Evolutionary conservation across 2,113 vertebrate species (phyloP), one percentile per base, ranked within the genome.

Genomic region (Candoia aspera): DNA sequence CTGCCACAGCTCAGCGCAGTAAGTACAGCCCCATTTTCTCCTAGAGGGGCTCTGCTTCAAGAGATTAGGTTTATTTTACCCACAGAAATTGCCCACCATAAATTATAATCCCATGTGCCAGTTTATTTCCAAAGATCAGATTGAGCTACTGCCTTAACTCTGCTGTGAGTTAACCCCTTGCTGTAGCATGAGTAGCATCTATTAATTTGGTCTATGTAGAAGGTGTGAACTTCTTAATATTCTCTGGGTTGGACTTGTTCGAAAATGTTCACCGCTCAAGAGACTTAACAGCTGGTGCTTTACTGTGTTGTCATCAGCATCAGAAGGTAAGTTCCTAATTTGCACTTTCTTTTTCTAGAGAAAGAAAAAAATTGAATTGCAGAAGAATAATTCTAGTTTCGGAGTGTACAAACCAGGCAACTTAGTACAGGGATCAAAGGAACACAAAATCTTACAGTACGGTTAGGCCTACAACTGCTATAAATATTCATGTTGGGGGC

Each of bases 1-100:
- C 94, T 57, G 91, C 93, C n/a, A 6, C 89, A 9, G 92, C 96
- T 91, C 94, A 97, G 23, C 89, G 64, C 91, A 92, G 97, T 98
- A 93, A 97, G 97, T 97, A 85, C 68, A 85, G 64, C 94, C 62
- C 13, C 29, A 46, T 64, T 89, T 84, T 33, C 24, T 37, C 21
- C 3, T 1, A 2, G 23, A 42, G 5, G 3, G 58, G 55, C n/a
- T 6, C 26, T 64, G 46, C 1, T 4, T 42, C 4, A 9, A 21
- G 26, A 54, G 49, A 37, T 53, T 33, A 3, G n/a, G 4, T 53
- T n/a, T 93, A 9, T 85, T 93, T 58, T 46, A 89, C 8, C 42
- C 33, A 58, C 26, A 84, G 46, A 53, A 57, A 1, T 2, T 8
- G 55, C 46, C 29, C 42, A 23, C 37, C 59, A 46, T 42, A 3